Evolutionary conservation across 2,113 vertebrate genomes (phyloP).

Genomic region (Emydocephalus ijimae): DNA sequence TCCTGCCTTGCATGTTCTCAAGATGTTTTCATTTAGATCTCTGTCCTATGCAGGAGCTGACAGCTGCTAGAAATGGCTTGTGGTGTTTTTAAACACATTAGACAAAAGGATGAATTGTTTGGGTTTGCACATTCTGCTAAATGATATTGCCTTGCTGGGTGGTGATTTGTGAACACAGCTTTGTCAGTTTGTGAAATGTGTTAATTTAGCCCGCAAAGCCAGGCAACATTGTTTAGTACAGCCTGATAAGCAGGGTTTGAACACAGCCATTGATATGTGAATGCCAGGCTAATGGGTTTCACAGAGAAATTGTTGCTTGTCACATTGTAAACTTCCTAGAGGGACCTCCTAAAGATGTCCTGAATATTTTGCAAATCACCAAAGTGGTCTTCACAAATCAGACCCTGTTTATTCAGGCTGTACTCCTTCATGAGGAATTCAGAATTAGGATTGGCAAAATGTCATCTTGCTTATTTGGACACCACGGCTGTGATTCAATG

Average conservation of each 20-base stretch:
- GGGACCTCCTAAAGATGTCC: not conserved
- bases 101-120: not conserved
- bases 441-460: not conserved
- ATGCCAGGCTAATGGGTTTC: not conserved
- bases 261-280: not conserved
- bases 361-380: not conserved
- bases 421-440: not conserved
- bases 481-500: not conserved
- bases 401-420: no score
- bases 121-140: not conserved
- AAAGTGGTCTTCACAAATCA: no score
- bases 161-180: not conserved
- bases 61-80: not conserved
- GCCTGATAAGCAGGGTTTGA: not conserved
- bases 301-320: not conserved
- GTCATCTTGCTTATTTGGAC: not conserved
- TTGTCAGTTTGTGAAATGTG: not conserved
- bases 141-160: not conserved
- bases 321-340: not conserved
- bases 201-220: not conserved
- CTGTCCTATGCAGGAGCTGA: not conserved
- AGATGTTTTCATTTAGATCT: not conserved
- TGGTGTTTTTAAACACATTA: not conserved
- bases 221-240: not conserved
- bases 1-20: not conserved